These are phyloP conservation scores for Microhierax caerulescens DNA, from an alignment of 2,797 vertebrate species.

Conservation along the genomic window DNA sequence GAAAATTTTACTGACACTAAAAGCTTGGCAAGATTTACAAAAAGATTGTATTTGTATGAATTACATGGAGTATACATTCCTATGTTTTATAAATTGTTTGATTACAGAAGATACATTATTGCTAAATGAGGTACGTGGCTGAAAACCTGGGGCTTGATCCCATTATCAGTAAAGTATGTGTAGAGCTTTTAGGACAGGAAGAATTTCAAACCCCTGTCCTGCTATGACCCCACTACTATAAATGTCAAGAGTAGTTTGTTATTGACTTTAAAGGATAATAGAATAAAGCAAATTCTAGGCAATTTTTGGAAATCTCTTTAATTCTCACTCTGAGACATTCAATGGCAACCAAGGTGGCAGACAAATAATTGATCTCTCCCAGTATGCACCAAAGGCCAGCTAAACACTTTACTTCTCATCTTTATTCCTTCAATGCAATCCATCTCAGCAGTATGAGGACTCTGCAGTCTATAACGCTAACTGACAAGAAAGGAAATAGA, in stretches of 20 bases:
- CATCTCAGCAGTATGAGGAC: background rate
- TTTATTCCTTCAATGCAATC: background rate
- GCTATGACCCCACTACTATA: background rate
- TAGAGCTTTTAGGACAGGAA: background rate
- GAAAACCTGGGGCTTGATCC: background rate
- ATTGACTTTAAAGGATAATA: background rate
- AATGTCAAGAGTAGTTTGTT: background rate
- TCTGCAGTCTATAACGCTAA: background rate
- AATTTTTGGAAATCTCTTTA: background rate
- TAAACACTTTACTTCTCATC: background rate
- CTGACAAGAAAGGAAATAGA: background rate
- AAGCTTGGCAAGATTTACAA: background rate
- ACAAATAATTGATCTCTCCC: background rate
- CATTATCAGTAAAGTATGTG: background rate
- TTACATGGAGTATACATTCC: background rate
- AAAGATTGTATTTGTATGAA: background rate
- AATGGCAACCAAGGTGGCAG: background rate
- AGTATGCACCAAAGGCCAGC: background rate
- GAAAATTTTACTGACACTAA: background rate
- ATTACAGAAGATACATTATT: background rate
- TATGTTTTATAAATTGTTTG: background rate
- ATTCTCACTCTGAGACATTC: background rate
- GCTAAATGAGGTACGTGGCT: rapidly evolving
- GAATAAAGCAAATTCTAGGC: background rate
- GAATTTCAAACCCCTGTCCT: background rate